These are phyloP conservation scores for Hybognathus amarus DNA, from an alignment of 2,797 vertebrate species.

Conservation along the genomic window DNA sequence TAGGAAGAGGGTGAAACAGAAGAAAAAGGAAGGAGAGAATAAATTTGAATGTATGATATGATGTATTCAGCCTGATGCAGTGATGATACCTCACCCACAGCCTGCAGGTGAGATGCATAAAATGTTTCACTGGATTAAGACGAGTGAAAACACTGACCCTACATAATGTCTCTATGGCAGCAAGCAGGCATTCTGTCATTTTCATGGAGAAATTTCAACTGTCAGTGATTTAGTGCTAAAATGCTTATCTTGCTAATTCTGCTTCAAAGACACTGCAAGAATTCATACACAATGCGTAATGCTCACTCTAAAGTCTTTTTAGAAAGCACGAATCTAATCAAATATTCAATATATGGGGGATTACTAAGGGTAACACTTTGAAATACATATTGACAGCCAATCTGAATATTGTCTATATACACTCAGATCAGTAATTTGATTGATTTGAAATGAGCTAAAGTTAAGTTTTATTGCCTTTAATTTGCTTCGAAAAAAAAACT, in stretches of 20 bases:
- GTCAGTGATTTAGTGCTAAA: background rate
- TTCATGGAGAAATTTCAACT: background rate
- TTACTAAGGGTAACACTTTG: background rate
- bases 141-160: conserved; percentile 37
- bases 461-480: too few species aligned
- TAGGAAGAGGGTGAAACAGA: conserved; percentile 29
- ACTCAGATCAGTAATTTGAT: background rate
- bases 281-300: background rate
- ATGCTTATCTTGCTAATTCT: conserved; percentile 31
- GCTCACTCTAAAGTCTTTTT: background rate
- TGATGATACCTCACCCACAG: conserved; percentile 39
- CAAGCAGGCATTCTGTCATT: conserved; percentile 13
- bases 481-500: too few species aligned
- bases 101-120: conserved; percentile 34
- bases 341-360: background rate
- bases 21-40: conserved; percentile 28
- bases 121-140: conserved; percentile 29
- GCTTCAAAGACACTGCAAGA: background rate
- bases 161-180: conserved; percentile 17
- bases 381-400: background rate
- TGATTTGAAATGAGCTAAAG: background rate
- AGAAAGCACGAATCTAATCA: background rate
- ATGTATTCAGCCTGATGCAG: conserved; percentile 41
- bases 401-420: background rate
- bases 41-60: conserved; percentile 48